These are phyloP conservation scores for Brenthis daphne DNA, from an alignment of 2,888 invertebrate genomes.

Conservation along the genomic window DNA sequence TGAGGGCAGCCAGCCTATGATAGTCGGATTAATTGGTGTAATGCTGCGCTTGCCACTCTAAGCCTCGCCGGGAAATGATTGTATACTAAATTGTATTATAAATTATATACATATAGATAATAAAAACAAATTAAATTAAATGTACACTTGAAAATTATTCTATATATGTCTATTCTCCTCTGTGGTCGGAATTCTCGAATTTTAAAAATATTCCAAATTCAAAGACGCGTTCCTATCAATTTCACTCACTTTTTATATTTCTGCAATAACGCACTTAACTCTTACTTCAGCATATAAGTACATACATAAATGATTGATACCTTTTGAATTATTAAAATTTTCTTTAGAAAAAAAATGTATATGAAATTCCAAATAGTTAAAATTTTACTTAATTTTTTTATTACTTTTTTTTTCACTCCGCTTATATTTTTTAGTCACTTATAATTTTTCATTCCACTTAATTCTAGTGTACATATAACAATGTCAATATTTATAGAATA, in stretches of 20 bases:
- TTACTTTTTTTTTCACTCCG: slow-evolving; percentile 17
- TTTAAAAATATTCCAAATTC: slow-evolving; percentile 3
- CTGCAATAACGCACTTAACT: background rate
- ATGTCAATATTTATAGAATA: background rate
- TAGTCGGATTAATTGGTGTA: slow-evolving; percentile 40
- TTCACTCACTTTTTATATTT: background rate
- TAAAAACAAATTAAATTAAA: slow-evolving; percentile 18
- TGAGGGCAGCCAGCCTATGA: slow-evolving; percentile 78
- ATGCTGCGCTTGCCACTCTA: slow-evolving; percentile 71
- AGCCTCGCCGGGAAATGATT: slow-evolving; percentile 41
- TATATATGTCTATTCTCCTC: background rate
- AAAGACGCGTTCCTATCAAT: background rate
- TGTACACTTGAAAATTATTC: slow-evolving; percentile 29
- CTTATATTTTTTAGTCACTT: slow-evolving; percentile 8
- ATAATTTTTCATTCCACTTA: slow-evolving; percentile 21
- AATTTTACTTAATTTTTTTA: background rate
- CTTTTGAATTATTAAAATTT: too few relatives aligned
- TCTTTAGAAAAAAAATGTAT: background rate
- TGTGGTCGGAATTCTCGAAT: background rate
- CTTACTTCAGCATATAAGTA: too few relatives aligned
- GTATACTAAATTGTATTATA: slow-evolving; percentile 37
- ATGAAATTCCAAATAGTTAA: background rate
- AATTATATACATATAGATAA: slow-evolving; percentile 10
- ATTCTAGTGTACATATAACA: slow-evolving; percentile 30
- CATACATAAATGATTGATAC: too few relatives aligned